Evolutionary conservation across 2,888 invertebrate species (phyloP).

Genomic region (Synanthedon formicaeformis): DNA sequence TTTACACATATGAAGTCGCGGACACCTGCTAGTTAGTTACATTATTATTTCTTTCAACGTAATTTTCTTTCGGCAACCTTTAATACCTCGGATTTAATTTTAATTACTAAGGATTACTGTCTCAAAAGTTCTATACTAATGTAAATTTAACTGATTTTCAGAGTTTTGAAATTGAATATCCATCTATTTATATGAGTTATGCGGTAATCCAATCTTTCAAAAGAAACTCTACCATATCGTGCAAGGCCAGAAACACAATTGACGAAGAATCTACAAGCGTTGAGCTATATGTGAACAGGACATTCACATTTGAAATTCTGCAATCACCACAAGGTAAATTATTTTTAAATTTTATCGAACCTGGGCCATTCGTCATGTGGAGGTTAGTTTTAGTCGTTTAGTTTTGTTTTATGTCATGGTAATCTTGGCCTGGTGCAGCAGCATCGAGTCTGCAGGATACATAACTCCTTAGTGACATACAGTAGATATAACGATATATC

Average conservation of each 20-base stretch:
- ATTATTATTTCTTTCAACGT: not conserved
- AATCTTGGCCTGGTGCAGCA: too few relatives aligned
- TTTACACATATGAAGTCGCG: too few relatives aligned
- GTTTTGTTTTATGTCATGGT: too few relatives aligned
- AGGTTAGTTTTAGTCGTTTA: too few relatives aligned
- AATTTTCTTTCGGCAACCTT: too few relatives aligned
- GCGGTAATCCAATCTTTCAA: slow-evolving; percentile 25
- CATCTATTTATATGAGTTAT: slow-evolving; percentile 38
- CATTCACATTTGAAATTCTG: slow-evolving; percentile 35
- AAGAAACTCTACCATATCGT: slow-evolving; percentile 31
- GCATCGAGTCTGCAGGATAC: too few relatives aligned
- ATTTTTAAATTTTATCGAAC: not conserved
- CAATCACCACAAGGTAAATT: slow-evolving; percentile 32
- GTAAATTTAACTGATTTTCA: not conserved
- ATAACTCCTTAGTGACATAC: too few relatives aligned
- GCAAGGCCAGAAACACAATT: slow-evolving; percentile 29
- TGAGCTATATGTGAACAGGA: slow-evolving; percentile 34
- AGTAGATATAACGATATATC: too few relatives aligned
- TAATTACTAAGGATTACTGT: too few relatives aligned
- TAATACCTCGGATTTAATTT: too few relatives aligned
- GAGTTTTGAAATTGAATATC: slow-evolving; percentile 28
- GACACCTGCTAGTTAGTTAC: not conserved
- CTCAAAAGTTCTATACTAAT: not conserved
- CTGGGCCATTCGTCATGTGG: not conserved
- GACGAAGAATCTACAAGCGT: slow-evolving; percentile 19